Base-by-base conservation (phyloP, 1,140 invertebrate genomes). In the Ridgeia piscesae region DNA sequence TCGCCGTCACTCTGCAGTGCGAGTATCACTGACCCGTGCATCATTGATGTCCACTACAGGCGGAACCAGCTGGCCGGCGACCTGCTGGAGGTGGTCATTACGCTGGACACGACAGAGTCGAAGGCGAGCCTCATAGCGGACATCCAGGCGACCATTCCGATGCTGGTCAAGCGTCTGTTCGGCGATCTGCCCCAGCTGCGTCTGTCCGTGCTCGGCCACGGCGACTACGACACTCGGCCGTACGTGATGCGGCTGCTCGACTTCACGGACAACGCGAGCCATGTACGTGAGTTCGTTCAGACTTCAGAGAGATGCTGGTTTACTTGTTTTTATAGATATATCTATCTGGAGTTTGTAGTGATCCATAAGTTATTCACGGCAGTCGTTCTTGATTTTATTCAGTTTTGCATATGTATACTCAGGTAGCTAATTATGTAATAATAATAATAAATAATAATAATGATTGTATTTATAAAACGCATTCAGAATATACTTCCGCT, bases 111-210 rank as follows among this genome's bases (percentile, higher is more conserved):
- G 58, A 77, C 58, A 9, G 58, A 77, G 58, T 77, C 58, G 58
- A 77, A 77, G 58, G 58, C 58, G 58, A 77, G 58, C 27, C 58
- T 77, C 11, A 27, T 77, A 2, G 58, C 58, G 11, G 27, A 4
- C 58, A 77, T 77, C 11, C 58, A 90, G 89, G n/a, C 17, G 17
- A 35, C 89, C 14, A 92, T 95, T 0, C 93, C 94, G 48, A 94
- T 95, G 90, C 94, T 95, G 94, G 94, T 95, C 88, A 93, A 94
- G 89, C 93, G 95, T 6, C 93, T 95, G 48, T 94, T 94, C 89
- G 93, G 94, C 6, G 95, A 95, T 92, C 95, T 95, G 77, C 95
- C 95, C 27, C 94, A 93, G 88, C 94, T 95, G 33, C 93, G 94
- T 34, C 93, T 95, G n/a, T 94, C 94, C 1, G 95, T 95, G 89